Percentiles rank a stretch among this genome's conserved stretches.
These are phyloP conservation scores for Drosophila helvetica DNA, from an alignment of 2,888 invertebrate genomes.

Conservation along the genomic window DNA sequence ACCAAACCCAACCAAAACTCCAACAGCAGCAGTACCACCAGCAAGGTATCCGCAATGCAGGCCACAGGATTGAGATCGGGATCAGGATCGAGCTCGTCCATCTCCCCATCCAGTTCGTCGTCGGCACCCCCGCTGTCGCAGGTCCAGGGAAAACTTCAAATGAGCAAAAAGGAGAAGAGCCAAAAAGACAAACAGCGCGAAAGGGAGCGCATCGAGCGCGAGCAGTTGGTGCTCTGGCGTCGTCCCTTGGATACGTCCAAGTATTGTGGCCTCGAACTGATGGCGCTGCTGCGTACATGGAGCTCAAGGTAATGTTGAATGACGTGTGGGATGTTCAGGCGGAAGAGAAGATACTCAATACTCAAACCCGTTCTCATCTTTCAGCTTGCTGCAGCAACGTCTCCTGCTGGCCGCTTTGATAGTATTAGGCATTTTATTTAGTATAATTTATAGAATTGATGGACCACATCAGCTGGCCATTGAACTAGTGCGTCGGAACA, in stretches of 20 bases:
- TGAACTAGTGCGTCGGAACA: constrained; percentile 81
- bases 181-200: constrained; percentile 84
- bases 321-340: constrained; percentile 45
- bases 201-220: constrained; percentile 85
- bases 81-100: constrained; percentile 41
- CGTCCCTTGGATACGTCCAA: constrained; percentile 91
- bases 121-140: constrained; percentile 6
- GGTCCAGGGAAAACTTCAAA: constrained; percentile 40
- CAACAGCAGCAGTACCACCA: constrained; percentile 51
- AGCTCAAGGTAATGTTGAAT: constrained; percentile 85
- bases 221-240: constrained; percentile 91
- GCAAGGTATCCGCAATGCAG: constrained; percentile 25
- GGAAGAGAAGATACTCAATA: neutral
- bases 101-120: neutral
- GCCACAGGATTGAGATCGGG: constrained; percentile 39
- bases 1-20: constrained; percentile 38
- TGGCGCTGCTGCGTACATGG: constrained; percentile 86
- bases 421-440: constrained; percentile 82
- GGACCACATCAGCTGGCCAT: constrained; percentile 83
- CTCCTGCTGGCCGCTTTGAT: constrained; percentile 77
- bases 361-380: neutral
- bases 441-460: constrained; percentile 82
- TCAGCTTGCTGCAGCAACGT: constrained; percentile 82
- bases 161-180: constrained; percentile 75
- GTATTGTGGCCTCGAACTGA: constrained; percentile 91